Evolutionary conservation across 2,113 vertebrate species (phyloP).

Genomic region (Gymnogyps californianus): DNA sequence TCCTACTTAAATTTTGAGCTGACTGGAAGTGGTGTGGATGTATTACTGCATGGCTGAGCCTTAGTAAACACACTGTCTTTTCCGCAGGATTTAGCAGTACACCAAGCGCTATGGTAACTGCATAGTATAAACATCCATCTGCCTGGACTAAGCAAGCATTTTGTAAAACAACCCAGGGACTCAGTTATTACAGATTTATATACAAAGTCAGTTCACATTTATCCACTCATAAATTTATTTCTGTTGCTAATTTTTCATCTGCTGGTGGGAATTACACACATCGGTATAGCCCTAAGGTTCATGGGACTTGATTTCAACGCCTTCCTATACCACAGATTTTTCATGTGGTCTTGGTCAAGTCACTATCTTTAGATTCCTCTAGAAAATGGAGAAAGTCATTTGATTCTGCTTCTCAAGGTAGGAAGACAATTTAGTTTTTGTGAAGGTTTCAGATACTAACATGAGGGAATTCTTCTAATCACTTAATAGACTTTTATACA

Average conservation of each 20-base stretch:
- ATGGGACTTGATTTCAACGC: background rate
- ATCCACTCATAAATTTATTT: background rate
- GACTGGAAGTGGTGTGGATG: background rate
- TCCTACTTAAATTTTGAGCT: background rate
- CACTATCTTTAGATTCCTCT: background rate
- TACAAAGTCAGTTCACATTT: background rate
- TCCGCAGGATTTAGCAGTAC: background rate
- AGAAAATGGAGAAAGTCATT: background rate
- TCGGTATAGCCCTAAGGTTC: background rate
- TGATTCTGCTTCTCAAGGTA: background rate
- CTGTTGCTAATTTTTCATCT: background rate
- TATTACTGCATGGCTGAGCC: background rate
- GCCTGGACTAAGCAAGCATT: background rate
- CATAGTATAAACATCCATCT: background rate
- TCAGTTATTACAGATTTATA: background rate
- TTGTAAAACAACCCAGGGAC: background rate
- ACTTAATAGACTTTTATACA: background rate
- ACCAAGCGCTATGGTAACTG: background rate
- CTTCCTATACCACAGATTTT: background rate
- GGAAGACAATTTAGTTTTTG: background rate
- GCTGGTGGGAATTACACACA: background rate
- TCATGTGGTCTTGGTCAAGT: background rate
- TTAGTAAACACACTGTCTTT: background rate
- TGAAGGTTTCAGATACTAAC: background rate
- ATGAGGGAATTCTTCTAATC: background rate